Conservation (phyloP, 2,888 invertebrate genomes). For the Hedya salicella region DNA sequence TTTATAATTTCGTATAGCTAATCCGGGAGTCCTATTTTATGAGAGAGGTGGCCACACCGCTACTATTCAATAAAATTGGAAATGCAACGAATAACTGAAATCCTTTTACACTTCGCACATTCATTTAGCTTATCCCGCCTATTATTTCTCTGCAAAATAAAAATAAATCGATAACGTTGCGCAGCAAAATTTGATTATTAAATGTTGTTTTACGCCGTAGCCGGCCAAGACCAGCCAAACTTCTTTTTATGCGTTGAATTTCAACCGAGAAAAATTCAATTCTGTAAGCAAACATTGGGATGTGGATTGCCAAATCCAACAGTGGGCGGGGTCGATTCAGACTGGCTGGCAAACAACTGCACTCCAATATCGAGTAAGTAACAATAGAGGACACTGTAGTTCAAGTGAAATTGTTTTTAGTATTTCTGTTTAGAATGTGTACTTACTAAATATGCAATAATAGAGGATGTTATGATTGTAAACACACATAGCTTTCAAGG, state of each 20-base stretch:
- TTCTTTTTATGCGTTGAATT: conserved; percentile 19
- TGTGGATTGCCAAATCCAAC: conserved; percentile 48
- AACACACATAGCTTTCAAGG: background rate
- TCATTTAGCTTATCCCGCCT: background rate
- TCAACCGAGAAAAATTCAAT: conserved; percentile 41
- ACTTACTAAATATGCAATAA: background rate
- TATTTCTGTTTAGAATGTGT: background rate
- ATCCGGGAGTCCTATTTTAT: too few species aligned
- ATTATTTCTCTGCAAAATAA: background rate
- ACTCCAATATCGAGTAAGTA: conserved; percentile 39
- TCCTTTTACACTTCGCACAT: background rate
- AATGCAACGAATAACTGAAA: background rate
- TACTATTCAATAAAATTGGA: background rate
- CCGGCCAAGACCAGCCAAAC: background rate
- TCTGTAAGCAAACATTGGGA: conserved; percentile 41
- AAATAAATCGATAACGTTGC: background rate
- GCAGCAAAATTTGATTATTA: background rate
- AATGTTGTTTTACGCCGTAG: background rate
- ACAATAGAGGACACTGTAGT: conserved; percentile 9
- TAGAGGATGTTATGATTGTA: background rate
- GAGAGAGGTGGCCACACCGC: background rate
- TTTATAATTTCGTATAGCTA: too few species aligned
- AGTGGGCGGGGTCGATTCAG: conserved; percentile 47
- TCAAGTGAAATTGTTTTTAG: conserved; percentile 23
- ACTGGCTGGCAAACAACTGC: conserved; percentile 52